A percentile compares a stretch with the other conserved stretches of the same genome.
Conservation (phyloP, 1,140 invertebrate genomes). For the Scaptomyza pallida region DNA sequence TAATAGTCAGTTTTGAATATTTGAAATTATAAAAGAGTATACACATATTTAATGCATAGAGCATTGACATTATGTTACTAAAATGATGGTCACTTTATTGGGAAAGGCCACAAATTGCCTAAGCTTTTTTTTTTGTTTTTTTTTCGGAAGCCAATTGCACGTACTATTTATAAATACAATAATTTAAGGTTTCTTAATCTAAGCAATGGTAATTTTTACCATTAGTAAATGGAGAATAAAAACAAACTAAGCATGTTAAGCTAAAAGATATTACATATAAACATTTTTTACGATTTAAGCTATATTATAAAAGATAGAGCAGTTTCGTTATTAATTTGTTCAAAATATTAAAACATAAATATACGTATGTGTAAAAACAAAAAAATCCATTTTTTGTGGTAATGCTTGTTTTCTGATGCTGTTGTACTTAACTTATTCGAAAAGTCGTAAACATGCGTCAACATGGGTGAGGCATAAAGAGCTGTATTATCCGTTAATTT, state of each 20-base stretch:
- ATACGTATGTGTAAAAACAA: background rate
- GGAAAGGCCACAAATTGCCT: constrained; percentile 7
- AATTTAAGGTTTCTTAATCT: constrained; percentile 10
- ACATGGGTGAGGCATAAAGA: constrained; percentile 36
- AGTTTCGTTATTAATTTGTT: background rate
- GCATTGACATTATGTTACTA: background rate
- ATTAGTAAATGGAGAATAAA: too few species aligned
- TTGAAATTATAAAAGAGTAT: background rate
- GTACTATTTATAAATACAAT: constrained; percentile 10
- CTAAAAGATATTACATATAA: too few species aligned
- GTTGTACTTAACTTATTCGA: background rate
- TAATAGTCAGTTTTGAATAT: background rate
- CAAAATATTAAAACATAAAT: background rate
- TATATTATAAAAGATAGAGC: too few species aligned
- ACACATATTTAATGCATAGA: background rate
- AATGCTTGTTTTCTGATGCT: background rate
- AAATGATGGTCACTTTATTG: constrained; percentile 12
- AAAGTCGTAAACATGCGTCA: constrained; percentile 21
- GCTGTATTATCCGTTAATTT: constrained; percentile 12
- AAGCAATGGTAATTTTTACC: background rate
- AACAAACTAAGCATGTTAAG: too few species aligned
- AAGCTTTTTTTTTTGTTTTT: background rate
- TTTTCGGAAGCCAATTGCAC: background rate
- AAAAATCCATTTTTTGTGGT: background rate
- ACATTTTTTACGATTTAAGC: too few species aligned